phyloP scores from a whole-genome alignment of 2,113 vertebrate species.

The Taurulus bubalis region DNA sequence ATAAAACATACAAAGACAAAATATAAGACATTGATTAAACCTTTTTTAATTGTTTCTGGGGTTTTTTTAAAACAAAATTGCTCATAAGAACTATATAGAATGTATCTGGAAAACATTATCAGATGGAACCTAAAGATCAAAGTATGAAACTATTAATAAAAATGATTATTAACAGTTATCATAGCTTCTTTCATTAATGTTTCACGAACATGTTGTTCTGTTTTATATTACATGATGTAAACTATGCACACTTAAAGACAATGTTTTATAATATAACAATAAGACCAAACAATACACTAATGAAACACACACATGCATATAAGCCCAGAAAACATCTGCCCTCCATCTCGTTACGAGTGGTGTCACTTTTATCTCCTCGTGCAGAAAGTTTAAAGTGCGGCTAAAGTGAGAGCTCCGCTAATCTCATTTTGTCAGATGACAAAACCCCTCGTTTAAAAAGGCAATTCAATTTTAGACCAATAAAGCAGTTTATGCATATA shows the following conservation, averaged over 20 bases:
- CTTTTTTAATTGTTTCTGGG: no score
- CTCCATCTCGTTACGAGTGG: not conserved
- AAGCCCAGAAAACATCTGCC: not conserved
- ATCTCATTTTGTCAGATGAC: slow-evolving; percentile 2
- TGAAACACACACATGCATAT: no score
- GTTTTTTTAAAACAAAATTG: not conserved
- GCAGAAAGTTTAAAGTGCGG: not conserved
- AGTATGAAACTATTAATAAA: no score
- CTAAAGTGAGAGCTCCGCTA: not conserved
- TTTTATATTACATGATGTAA: not conserved
- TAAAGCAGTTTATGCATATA: not conserved
- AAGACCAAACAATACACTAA: not conserved
- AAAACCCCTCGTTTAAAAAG: not conserved
- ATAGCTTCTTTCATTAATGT: not conserved
- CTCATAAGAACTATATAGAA: not conserved
- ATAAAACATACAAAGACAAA: not conserved
- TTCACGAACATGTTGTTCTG: not conserved
- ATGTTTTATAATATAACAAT: not conserved
- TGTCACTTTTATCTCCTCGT: not conserved
- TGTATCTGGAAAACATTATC: not conserved
- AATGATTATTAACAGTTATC: not conserved
- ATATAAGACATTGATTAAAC: no score
- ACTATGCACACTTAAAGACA: not conserved
- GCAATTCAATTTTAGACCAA: not conserved
- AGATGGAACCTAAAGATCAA: not conserved